These are phyloP conservation scores for Hirtodrosophila cameraria DNA, from an alignment of 2,888 invertebrate genomes.

Conservation along the genomic window DNA sequence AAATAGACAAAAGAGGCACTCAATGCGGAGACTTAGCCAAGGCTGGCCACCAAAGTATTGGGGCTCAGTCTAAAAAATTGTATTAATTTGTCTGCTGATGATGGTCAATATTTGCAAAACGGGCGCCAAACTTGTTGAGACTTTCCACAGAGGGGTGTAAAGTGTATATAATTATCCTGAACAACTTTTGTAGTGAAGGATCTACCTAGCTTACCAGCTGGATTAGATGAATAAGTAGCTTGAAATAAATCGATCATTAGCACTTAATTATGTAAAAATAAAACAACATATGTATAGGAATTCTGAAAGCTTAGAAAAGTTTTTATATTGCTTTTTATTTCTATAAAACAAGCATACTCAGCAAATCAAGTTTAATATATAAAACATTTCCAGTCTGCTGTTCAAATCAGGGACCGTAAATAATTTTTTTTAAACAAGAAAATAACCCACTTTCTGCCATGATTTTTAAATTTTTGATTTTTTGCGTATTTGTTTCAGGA, in stretches of 20 bases:
- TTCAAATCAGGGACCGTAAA: too few species aligned
- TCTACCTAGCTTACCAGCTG: not conserved
- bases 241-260: conserved; percentile 21
- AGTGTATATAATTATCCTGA: conserved; percentile 21
- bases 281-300: not conserved
- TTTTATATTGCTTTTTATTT: too few species aligned
- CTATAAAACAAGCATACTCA: too few species aligned
- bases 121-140: conserved; percentile 4
- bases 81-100: conserved; percentile 61
- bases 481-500: too few species aligned
- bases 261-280: not conserved
- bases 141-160: not conserved
- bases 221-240: conserved; percentile 2
- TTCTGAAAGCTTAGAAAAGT: not conserved
- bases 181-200: conserved; percentile 16
- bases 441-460: too few species aligned
- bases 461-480: too few species aligned
- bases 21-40: not conserved
- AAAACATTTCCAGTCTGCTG: too few species aligned
- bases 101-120: conserved; percentile 46
- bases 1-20: conserved; percentile 59
- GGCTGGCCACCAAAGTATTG: conserved; percentile 13
- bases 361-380: too few species aligned
- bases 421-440: too few species aligned
- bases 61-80: conserved; percentile 35